These are phyloP conservation scores for Chinchilla lanigera DNA, from an alignment of 2,113 vertebrate genomes.

Conservation along the genomic window DNA sequence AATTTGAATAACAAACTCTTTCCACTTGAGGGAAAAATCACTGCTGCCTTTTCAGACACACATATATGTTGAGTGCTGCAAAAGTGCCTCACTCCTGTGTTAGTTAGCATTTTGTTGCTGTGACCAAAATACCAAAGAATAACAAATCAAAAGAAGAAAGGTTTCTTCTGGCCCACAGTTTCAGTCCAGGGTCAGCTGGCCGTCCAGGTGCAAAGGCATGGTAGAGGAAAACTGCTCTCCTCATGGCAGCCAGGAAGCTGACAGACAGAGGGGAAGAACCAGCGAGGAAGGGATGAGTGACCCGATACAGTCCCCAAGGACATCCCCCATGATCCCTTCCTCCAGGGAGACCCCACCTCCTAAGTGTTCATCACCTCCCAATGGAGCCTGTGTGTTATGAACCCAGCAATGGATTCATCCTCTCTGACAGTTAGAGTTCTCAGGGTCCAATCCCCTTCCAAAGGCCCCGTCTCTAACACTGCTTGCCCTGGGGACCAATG, in stretches of 20 bases:
- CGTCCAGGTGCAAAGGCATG: background rate
- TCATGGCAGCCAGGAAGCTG: background rate
- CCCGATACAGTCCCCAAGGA: background rate
- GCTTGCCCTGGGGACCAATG: background rate
- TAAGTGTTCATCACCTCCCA: background rate
- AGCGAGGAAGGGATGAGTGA: background rate
- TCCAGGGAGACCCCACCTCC: background rate
- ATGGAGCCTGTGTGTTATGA: too few species aligned
- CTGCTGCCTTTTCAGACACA: background rate
- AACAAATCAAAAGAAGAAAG: background rate
- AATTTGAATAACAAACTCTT: constrained; percentile 38
- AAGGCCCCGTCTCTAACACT: background rate
- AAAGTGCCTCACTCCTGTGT: background rate
- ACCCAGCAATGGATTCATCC: background rate
- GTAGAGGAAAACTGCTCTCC: background rate
- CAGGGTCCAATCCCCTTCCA: background rate
- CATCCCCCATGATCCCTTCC: too few species aligned
- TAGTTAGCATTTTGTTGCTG: background rate
- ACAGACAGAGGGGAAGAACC: background rate
- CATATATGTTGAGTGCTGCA: background rate
- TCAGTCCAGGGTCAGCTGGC: background rate
- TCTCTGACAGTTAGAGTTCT: background rate
- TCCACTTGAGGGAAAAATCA: background rate
- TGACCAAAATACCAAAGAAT: background rate
- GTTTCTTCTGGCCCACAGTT: background rate